phyloP scores from a whole-genome alignment of 2,797 vertebrate species.

The Danio jaintianensis region DNA sequence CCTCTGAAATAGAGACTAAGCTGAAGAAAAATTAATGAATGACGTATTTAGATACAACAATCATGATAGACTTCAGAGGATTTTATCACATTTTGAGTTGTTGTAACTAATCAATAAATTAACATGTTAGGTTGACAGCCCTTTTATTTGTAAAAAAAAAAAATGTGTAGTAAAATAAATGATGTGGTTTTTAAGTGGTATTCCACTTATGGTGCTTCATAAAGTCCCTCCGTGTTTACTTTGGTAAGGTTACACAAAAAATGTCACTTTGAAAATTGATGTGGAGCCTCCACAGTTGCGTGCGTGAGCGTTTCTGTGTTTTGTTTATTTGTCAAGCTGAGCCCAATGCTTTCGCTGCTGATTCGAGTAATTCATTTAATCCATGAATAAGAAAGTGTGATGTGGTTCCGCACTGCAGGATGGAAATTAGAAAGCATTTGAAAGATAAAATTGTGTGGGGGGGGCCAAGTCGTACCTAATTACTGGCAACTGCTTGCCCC shows the following conservation, averaged over 20 bases:
- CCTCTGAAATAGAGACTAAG: too few relatives aligned
- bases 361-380: constrained; percentile 64
- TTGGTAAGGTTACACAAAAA: constrained; percentile 13
- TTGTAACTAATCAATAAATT: not conserved
- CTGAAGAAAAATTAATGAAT: too few relatives aligned
- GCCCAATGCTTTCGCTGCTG: constrained; percentile 53
- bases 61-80: not conserved
- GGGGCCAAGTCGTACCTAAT: constrained; percentile 63
- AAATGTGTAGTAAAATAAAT: not conserved
- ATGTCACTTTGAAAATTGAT: constrained; percentile 37
- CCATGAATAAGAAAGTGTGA: constrained; percentile 59
- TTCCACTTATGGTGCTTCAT: constrained; percentile 9
- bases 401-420: constrained; percentile 60
- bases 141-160: not conserved
- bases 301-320: constrained; percentile 35
- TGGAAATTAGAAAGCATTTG: constrained; percentile 63
- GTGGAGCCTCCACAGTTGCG: constrained; percentile 25
- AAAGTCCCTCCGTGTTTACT: constrained; percentile 14
- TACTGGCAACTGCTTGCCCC: constrained; percentile 43
- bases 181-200: not conserved
- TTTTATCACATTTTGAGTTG: not conserved
- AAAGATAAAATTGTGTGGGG: constrained; percentile 53
- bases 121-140: not conserved
- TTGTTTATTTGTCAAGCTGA: constrained; percentile 51
- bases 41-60: not conserved